These are phyloP conservation scores for Caenorhabditis brenneri DNA, from an alignment of 1,140 invertebrate species.

Conservation along the genomic window DNA sequence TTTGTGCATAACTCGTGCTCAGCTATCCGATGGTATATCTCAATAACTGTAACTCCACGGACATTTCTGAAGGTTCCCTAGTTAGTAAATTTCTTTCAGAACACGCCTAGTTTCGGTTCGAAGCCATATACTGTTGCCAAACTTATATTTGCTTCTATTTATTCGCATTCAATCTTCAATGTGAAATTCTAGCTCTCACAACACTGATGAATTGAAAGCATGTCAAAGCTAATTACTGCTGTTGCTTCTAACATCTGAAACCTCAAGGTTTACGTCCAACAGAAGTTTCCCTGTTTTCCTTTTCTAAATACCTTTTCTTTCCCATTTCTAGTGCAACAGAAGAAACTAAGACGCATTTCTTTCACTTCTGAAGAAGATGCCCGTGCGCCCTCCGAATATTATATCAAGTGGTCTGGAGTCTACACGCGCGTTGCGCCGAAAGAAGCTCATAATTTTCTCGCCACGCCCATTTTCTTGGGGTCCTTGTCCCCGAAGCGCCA, in stretches of 20 bases:
- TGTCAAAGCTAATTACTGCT: not conserved
- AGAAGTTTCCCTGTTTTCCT: not conserved
- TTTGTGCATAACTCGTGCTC: no score
- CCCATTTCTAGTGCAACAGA: not conserved
- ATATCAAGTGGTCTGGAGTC: constrained; percentile 2
- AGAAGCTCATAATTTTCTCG: constrained; percentile 30
- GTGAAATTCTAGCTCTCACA: not conserved
- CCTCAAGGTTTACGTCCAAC: not conserved
- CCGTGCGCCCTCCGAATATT: constrained; percentile 4
- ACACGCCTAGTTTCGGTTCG: no score
- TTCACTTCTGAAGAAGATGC: not conserved
- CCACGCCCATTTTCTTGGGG: constrained; percentile 32
- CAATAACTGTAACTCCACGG: no score
- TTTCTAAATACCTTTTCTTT: constrained; percentile 17
- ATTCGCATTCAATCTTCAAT: no score
- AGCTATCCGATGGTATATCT: no score
- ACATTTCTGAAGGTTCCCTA: no score
- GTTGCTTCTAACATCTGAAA: not conserved
- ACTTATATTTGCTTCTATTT: no score
- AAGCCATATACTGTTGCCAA: no score
- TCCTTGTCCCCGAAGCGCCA: not conserved
- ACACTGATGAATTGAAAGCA: not conserved
- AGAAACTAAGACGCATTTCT: not conserved
- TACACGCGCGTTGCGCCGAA: not conserved
- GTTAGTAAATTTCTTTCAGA: no score